Conservation (phyloP, 1,140 invertebrate species). For the Drosophila suzukii region DNA sequence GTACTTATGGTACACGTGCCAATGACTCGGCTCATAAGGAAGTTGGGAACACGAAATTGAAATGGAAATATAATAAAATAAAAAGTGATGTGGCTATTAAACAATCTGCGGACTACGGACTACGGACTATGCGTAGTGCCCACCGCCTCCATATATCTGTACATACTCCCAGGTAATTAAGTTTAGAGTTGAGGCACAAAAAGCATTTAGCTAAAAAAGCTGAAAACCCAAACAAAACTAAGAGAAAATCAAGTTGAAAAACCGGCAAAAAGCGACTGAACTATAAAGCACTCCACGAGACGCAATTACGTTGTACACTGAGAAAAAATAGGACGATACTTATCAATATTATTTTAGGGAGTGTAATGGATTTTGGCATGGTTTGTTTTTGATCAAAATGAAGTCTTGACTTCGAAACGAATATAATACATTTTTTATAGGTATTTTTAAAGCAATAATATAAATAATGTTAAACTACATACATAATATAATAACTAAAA, state of each 20-base stretch:
- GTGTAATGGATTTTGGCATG: too few species aligned
- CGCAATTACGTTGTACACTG: not conserved
- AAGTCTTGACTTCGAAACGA: too few species aligned
- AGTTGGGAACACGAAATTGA: conserved; percentile 47
- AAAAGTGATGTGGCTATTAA: conserved; percentile 45
- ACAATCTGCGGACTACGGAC: conserved; percentile 6
- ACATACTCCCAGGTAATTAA: conserved; percentile 68
- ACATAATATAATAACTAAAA: too few species aligned
- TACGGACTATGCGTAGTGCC: conserved; percentile 17
- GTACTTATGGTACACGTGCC: conserved; percentile 10
- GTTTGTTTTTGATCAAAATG: too few species aligned
- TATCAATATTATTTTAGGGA: not conserved
- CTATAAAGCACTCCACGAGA: conserved; percentile 44
- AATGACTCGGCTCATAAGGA: conserved; percentile 54
- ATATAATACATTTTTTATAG: too few species aligned
- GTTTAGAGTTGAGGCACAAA: conserved; percentile 60
- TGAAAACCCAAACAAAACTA: conserved; percentile 21
- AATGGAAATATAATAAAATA: conserved; percentile 31
- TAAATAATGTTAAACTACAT: too few species aligned
- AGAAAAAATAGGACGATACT: not conserved
- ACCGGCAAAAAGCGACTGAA: conserved; percentile 49
- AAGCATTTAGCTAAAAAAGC: conserved; percentile 17
- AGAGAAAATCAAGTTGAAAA: conserved; percentile 11
- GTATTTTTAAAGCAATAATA: too few species aligned
- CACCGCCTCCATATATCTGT: conserved; percentile 30